Evolutionary conservation across 1,140 invertebrate species (phyloP).

Genomic region (Phymastichus coffea): DNA sequence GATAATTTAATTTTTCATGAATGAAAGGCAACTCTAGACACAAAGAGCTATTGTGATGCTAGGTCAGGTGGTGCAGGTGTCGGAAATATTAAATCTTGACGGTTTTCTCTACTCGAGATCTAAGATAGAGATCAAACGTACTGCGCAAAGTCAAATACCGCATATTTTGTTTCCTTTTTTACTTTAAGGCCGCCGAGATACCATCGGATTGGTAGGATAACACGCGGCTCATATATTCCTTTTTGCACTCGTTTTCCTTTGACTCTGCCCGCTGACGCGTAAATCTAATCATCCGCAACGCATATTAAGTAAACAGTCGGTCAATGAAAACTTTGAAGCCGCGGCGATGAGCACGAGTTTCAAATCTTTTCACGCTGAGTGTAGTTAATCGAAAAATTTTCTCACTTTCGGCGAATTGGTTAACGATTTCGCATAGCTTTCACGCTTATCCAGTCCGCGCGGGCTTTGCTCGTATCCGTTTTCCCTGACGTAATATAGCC

Average conservation of each 20-base stretch:
- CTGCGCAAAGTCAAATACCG: neutral
- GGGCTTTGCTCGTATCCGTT: conserved; percentile 15
- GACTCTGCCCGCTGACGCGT: no score
- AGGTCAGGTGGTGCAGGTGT: conserved; percentile 1
- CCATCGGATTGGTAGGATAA: no score
- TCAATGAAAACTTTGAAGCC: no score
- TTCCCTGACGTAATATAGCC: conserved; percentile 9
- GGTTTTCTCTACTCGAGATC: conserved; percentile 1
- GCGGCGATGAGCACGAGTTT: neutral
- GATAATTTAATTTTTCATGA: no score
- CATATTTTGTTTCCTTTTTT: neutral
- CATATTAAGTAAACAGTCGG: no score
- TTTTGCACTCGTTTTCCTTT: no score
- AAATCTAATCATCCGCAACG: no score
- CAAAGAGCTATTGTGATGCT: neutral
- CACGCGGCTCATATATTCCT: no score
- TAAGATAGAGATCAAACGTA: conserved; percentile 4
- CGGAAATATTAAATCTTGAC: neutral
- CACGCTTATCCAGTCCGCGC: conserved; percentile 9
- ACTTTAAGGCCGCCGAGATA: no score
- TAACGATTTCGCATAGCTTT: conserved; percentile 2
- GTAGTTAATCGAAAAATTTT: conserved; percentile 15
- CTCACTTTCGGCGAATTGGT: conserved; percentile 17
- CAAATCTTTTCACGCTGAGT: conserved; percentile 5
- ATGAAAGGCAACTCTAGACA: no score